These are phyloP conservation scores for Tupaia chinensis DNA, from an alignment of 2,113 vertebrate species.

Conservation along the genomic window DNA sequence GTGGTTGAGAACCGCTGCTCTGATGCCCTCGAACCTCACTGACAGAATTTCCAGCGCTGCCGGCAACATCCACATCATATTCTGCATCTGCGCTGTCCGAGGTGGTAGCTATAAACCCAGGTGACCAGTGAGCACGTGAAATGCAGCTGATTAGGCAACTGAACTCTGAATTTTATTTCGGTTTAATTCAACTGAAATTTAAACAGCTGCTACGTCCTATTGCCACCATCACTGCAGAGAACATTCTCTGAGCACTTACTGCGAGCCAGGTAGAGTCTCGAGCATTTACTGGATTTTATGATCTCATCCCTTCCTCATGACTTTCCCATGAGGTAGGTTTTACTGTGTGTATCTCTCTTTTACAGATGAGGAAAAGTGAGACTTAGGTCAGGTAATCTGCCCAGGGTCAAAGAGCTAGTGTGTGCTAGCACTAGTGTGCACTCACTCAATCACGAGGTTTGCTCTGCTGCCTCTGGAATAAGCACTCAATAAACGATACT, in stretches of 20 bases:
- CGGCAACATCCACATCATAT: not conserved
- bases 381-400: not conserved
- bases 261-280: not conserved
- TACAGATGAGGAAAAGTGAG: slow-evolving; percentile 29
- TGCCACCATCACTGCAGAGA: not conserved
- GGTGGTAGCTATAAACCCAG: not conserved
- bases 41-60: not conserved
- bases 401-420: not conserved
- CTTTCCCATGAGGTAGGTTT: not conserved
- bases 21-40: not conserved
- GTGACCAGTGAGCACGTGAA: not conserved
- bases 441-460: not conserved
- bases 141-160: not conserved
- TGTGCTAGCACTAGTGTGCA: not conserved
- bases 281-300: not conserved
- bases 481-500: not conserved
- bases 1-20: not conserved
- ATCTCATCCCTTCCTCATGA: slow-evolving; percentile 1
- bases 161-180: not conserved
- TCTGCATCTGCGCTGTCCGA: not conserved
- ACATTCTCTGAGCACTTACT: slow-evolving; percentile 18
- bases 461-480: slow-evolving; percentile 3
- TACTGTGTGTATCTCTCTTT: not conserved
- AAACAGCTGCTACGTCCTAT: not conserved
- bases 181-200: not conserved